Evolutionary conservation across 2,113 vertebrate genomes (phyloP), one percentile per base, ranked within the genome.

Genomic region (Scartelaos histophorus): DNA sequence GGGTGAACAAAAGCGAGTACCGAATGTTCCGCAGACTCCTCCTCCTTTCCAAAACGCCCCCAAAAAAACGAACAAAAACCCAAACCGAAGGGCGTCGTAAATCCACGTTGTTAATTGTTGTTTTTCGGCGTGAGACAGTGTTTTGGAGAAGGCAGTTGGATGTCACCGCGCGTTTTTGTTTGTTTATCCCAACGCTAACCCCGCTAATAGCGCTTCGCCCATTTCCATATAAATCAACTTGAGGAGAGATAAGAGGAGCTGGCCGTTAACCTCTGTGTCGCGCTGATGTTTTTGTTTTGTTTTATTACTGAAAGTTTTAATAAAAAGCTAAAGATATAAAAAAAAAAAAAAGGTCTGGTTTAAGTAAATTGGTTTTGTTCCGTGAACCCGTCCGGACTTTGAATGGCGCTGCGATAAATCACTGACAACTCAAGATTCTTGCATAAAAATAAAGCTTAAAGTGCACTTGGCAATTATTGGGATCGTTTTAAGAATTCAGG

Each of bases 71-170:
- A 47, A 47, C 3, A 49, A 49, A 15, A 49, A 17, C n/a, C n/a
- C n/a, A n/a, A 17, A 5, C 6, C 0, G 17, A 51, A 51, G 17
- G 17, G 49, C 3, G 51, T 53, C 19, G 19, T 19, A n/a, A 58
- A 19, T 21, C 56, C 21, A 3, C 7, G 56, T 43, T 54, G 2
- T 64, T 46, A n/a, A n/a, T 29, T 29, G 2, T 29, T 29, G 2
- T 29, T 4, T 4, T 54, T n/a, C 73, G 24, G 34, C 16, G 57
- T 25, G 7, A 25, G 57, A 34, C 13, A 2, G 29, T 34, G 58
- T 25, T 25, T 34, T 61, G 5, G 24, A 17, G 29, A 81, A 76
- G 79, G 83, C 81, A 71, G 80, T 74, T 68, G 78, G 65, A 6
- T 2, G 22, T 21, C 15, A 69, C 12, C 16, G 67, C 19, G 45